Percentiles rank a stretch among this genome's conserved stretches.
phyloP scores from a whole-genome alignment of 2,113 vertebrate genomes.

The Otus sunia region DNA sequence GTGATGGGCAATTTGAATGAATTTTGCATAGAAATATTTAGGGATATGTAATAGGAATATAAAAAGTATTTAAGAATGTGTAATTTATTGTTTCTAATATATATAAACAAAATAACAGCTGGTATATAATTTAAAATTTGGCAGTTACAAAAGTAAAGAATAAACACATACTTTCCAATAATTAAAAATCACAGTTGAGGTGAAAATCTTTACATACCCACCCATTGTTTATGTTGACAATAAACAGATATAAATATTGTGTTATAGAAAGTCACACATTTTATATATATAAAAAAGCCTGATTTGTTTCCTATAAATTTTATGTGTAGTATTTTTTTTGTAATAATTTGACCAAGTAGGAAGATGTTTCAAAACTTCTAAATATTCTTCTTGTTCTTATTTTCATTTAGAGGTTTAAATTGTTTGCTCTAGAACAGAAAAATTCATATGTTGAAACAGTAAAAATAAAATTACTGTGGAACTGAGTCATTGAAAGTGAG shows the following conservation, averaged over 20 bases:
- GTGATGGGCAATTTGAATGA: not conserved
- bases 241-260: not conserved
- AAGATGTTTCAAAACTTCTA: not conserved
- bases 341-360: not conserved
- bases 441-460: not conserved
- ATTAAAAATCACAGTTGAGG: not conserved
- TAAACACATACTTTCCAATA: not conserved
- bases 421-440: not conserved
- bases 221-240: not conserved
- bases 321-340: not conserved
- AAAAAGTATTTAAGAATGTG: not conserved
- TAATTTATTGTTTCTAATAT: not conserved
- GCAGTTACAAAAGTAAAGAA: not conserved
- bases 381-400: not conserved
- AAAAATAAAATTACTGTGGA: conserved; percentile 16
- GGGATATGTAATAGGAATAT: not conserved
- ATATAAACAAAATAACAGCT: not conserved
- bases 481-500: not conserved
- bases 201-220: not conserved
- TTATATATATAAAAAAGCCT: not conserved
- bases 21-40: not conserved
- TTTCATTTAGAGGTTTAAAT: not conserved
- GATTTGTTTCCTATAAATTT: not conserved
- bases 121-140: not conserved
- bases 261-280: not conserved